phyloP scores from a whole-genome alignment of 2,888 invertebrate genomes.

The Microchrysa polita region DNA sequence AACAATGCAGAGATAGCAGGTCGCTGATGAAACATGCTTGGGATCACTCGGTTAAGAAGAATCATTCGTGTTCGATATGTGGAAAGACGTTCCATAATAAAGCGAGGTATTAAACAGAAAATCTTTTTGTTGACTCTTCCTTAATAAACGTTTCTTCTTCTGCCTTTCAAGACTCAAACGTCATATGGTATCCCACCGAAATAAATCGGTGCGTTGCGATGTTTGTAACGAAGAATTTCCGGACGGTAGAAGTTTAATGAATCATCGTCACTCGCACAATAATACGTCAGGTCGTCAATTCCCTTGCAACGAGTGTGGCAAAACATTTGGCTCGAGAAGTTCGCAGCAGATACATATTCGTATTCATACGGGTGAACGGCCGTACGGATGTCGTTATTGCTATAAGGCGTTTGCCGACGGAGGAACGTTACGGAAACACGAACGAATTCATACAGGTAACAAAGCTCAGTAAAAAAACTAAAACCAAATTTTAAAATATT shows the following conservation, averaged over 20 bases:
- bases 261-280: constrained; percentile 74
- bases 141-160: background rate
- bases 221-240: constrained; percentile 77
- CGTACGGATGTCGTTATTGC: constrained; percentile 85
- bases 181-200: constrained; percentile 77
- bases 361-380: constrained; percentile 84
- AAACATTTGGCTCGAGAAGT: constrained; percentile 85
- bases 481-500: too few species aligned
- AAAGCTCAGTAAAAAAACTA: too few species aligned
- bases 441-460: constrained; percentile 81
- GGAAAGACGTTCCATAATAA: constrained; percentile 77
- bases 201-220: constrained; percentile 75
- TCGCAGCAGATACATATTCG: constrained; percentile 88
- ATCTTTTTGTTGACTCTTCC: background rate
- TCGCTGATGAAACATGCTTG: constrained; percentile 75
- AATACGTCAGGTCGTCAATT: constrained; percentile 71
- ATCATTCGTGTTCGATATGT: constrained; percentile 73
- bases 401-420: constrained; percentile 92
- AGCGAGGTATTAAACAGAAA: constrained; percentile 63
- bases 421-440: constrained; percentile 84
- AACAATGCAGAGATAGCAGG: constrained; percentile 74
- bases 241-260: constrained; percentile 74
- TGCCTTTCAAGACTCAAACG: constrained; percentile 65
- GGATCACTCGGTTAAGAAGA: constrained; percentile 74
- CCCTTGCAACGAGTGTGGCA: constrained; percentile 85